Percentiles rank a stretch among this genome's conserved stretches.
Conservation (phyloP, 1,140 invertebrate species). For the Apis dorsata region DNA sequence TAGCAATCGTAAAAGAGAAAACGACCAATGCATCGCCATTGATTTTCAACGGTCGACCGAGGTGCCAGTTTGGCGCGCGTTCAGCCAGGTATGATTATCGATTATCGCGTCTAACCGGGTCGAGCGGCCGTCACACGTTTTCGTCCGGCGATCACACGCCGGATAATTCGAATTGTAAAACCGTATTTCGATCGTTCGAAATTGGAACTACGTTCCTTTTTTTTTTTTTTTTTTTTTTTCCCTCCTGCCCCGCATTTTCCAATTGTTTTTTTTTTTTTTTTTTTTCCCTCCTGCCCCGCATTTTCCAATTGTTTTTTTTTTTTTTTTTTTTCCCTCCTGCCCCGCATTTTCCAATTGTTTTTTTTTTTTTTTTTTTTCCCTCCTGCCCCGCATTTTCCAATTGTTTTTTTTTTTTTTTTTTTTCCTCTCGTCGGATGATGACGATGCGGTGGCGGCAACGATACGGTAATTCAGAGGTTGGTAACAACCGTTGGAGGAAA, state of each 20-base stretch:
- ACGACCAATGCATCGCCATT: conserved; percentile 35
- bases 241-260: background rate
- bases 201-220: too few relatives aligned
- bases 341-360: background rate
- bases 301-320: background rate
- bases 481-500: too few relatives aligned
- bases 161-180: conserved; percentile 55
- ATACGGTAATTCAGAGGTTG: too few relatives aligned
- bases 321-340: too few relatives aligned
- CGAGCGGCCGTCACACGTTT: conserved; percentile 49
- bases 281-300: background rate
- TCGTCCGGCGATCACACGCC: conserved; percentile 37
- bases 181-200: conserved; percentile 31
- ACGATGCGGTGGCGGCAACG: too few relatives aligned
- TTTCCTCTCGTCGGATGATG: too few relatives aligned
- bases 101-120: conserved; percentile 49
- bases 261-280: background rate
- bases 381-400: background rate
- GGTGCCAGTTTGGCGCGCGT: conserved; percentile 48
- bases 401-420: background rate
- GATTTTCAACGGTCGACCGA: conserved; percentile 45
- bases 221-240: background rate
- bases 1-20: conserved; percentile 49
- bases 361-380: background rate
- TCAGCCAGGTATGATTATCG: conserved; percentile 49